Base-by-base conservation (phyloP, 2,113 vertebrate species). In the Hucho hucho region DNA sequence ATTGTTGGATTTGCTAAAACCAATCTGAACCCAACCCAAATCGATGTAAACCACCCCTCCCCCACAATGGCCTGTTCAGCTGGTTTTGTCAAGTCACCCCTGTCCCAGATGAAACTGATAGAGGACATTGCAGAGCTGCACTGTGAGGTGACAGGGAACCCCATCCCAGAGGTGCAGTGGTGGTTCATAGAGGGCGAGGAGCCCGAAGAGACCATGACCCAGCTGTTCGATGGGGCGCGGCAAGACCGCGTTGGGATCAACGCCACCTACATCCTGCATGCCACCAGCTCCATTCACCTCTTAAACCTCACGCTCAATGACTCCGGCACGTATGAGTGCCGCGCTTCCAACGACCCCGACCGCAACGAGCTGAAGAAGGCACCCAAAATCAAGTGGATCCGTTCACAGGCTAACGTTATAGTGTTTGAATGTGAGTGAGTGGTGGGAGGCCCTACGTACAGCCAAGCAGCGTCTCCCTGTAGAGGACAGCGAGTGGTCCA, bases 371-470 rank as follows among this genome's bases (percentile, higher is more conserved):
- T 97, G 93, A 94, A 88, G 92, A 96, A 93, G 89, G 93, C 83
- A 11, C 97, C 97, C 83, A 96, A 93, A 94, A 91, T 97, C 94
- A 98, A 96, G 94, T 98, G 97, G 97, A 96, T 98, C 93, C 95
- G 94, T 80, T 95, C 97, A 67, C 97, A 98, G 90, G 97, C 97
- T 2, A 97, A 96, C 81, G 77, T 98, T 93, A 93, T 97, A 91
- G 95, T 98, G 89, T 92, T 95, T 68, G 94, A 97, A 96, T 86
- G 97, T 98, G 96, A 98, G 97, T 98, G 93, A 90, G 81, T 80
- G 18, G 76, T 32, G 37, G 37, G 20, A 20, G 43, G 32, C 46
- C 64, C 70, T 56, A 72, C n/a, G 13, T 6, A 63, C 22, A 24
- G 11, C 32, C 47, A 22, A n/a, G 58, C 47, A 53, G 32, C 63